Conservation (phyloP, 1,140 invertebrate species). For the Eurytemora carolleeae region DNA sequence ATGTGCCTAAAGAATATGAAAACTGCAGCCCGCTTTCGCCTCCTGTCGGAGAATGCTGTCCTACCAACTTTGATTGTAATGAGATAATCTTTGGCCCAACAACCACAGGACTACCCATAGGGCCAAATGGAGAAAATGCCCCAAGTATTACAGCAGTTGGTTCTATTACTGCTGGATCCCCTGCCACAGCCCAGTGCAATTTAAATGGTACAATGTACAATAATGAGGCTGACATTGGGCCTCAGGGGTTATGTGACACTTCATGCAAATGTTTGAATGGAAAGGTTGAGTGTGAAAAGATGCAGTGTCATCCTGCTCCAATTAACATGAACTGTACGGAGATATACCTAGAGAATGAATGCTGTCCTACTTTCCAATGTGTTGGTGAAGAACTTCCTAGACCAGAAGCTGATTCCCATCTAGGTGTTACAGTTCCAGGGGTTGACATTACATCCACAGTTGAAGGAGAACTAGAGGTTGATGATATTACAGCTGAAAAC, state of each 20-base stretch:
- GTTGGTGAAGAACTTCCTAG: background rate
- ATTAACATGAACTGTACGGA: constrained; percentile 16
- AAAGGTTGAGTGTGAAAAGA: constrained; percentile 15
- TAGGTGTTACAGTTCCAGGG: constrained; percentile 19
- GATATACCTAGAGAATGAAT: constrained; percentile 15
- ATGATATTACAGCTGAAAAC: no score
- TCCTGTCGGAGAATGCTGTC: constrained; percentile 22
- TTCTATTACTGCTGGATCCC: no score
- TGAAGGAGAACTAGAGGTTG: background rate
- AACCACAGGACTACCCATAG: no score
- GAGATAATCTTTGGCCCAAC: no score
- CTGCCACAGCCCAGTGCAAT: constrained; percentile 12
- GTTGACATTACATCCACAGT: background rate
- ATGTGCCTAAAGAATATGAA: constrained; percentile 5
- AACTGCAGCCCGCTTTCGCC: constrained; percentile 16
- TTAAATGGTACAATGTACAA: constrained; percentile 11
- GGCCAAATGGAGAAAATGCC: no score
- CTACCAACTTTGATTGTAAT: constrained; percentile 25
- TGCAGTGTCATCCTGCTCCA: constrained; percentile 16
- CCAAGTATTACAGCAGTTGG: no score
- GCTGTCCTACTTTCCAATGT: constrained; percentile 18
- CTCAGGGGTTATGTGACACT: constrained; percentile 14
- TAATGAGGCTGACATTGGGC: constrained; percentile 14
- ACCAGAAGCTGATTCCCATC: background rate
- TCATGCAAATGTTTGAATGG: constrained; percentile 16